Evolutionary conservation across 2,113 vertebrate species (phyloP).

Genomic region (Ahaetulla prasina): DNA sequence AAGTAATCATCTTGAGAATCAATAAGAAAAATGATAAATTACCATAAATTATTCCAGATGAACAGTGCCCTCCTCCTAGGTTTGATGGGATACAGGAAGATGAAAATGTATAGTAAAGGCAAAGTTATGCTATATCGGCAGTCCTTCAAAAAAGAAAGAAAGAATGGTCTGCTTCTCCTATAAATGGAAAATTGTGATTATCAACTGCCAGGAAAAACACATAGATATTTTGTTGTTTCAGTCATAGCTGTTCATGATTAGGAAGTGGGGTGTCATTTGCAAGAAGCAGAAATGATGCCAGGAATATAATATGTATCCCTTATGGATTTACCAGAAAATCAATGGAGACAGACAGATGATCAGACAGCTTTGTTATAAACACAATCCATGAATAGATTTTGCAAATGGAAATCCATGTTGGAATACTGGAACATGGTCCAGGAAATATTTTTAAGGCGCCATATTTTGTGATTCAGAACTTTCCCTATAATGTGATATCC

Average conservation of each 20-base stretch:
- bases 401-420: conserved; percentile 14
- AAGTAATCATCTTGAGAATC: background rate
- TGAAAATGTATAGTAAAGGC: background rate
- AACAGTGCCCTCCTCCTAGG: background rate
- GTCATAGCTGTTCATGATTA: background rate
- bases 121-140: background rate
- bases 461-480: background rate
- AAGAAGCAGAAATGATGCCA: background rate
- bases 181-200: background rate
- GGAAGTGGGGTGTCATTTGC: background rate
- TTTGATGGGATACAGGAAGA: background rate
- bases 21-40: background rate
- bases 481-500: conserved; percentile 6
- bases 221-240: background rate
- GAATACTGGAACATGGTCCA: background rate
- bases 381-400: background rate
- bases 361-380: background rate
- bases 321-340: conserved; percentile 2
- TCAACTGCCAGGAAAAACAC: background rate
- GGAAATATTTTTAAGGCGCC: background rate
- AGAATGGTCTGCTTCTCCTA: background rate
- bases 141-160: background rate
- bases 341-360: background rate
- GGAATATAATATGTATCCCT: background rate
- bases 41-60: background rate